Evolutionary conservation across 2,797 vertebrate species (phyloP), one percentile per base, ranked within the genome.

Genomic region (Linurgus olivaceus): DNA sequence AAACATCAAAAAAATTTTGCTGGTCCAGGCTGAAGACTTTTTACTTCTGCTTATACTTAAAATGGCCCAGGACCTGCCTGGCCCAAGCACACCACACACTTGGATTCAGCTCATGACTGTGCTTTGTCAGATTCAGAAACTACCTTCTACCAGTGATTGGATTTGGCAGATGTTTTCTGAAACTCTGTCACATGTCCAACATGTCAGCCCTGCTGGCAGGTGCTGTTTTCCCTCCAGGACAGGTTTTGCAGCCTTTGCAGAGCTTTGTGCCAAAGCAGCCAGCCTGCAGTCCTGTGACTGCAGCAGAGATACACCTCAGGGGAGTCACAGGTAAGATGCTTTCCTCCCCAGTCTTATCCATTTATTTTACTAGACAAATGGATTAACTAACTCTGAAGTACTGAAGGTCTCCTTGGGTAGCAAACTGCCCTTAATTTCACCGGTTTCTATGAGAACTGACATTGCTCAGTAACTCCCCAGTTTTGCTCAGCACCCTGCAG

Each of bases 291-390:
- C 78, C 72, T 82, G 55, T 52, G 57, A 73, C 59, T 76, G 72
- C 75, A n/a, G 92, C 73, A 73, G 21, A 63, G 48, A 67, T 11
- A 29, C 19, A 42, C 44, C 85, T 67, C 82, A 38, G 79, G 90
- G 88, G 55, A 94, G 48, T 7, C 0, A 8, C 75, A 93, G 86
- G 92, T 80, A 91, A 73, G 72, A 77, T 1, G 33, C 26, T 74
- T 80, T 74, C 65, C 68, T 86, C 48, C n/a, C n/a, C 45, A 74
- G 79, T 90, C 88, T 71, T 11, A 70, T 21, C 45, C 23, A 42
- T 57, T 94, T 94, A 91, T 83, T 90, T 80, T 88, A 67, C 65
- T 31, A 90, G 90, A 96, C 95, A 94, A 93, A 95, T 77, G 61
- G 68, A 91, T 90, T 95, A 95, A 93, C 51, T 55, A 68, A 77